Percentiles rank a stretch among this genome's conserved stretches.
These are phyloP conservation scores for Microctonus brassicae DNA, from an alignment of 2,888 invertebrate genomes.

Conservation along the genomic window DNA sequence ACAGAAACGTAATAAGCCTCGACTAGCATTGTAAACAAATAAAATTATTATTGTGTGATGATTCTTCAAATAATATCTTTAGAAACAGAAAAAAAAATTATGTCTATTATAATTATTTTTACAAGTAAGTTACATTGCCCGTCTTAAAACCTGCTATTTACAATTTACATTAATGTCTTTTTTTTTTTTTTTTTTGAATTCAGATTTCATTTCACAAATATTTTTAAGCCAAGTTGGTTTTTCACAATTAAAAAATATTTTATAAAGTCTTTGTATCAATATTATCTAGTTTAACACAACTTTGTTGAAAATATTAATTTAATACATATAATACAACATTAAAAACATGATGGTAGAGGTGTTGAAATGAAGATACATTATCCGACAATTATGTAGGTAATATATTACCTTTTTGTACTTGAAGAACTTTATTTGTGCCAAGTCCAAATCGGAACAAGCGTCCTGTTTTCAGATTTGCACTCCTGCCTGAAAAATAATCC, in stretches of 20 bases:
- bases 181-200: neutral
- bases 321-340: no score
- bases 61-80: constrained; percentile 6
- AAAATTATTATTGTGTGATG: neutral
- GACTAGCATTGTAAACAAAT: constrained; percentile 34
- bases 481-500: constrained; percentile 78
- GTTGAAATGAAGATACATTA: neutral
- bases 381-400: constrained; percentile 52
- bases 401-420: constrained; percentile 58
- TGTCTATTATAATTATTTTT: neutral
- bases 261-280: neutral
- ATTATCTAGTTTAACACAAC: neutral
- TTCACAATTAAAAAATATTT: no score
- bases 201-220: neutral
- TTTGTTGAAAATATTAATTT: no score
- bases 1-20: constrained; percentile 43
- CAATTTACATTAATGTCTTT: constrained; percentile 17
- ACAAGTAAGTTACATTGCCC: constrained; percentile 5
- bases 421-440: constrained; percentile 51
- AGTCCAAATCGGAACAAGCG: constrained; percentile 22
- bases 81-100: neutral
- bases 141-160: constrained; percentile 27
- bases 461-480: constrained; percentile 70
- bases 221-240: neutral
- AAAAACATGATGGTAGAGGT: neutral